phyloP scores from a whole-genome alignment of 1,140 invertebrate genomes.

The Aleiodes sp. region DNA sequence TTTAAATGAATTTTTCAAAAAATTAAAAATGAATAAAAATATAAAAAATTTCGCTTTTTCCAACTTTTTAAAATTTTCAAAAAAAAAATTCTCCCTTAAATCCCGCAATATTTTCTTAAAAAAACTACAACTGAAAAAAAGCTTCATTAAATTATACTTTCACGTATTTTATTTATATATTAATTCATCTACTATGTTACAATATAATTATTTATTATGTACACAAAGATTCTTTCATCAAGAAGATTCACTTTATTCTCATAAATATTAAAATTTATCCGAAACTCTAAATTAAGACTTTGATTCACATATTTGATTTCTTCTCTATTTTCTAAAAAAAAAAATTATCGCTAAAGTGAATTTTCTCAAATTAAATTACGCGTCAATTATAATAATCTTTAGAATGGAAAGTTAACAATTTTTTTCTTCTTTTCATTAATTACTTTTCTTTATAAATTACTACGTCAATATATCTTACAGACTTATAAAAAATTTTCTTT shows the following conservation, averaged over 20 bases:
- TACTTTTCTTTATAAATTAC: background rate
- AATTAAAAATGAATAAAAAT: too few relatives aligned
- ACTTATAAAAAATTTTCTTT: conserved; percentile 18
- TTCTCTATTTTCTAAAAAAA: background rate
- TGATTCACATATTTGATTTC: background rate
- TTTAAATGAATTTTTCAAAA: too few relatives aligned
- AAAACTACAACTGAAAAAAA: background rate
- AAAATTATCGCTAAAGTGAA: too few relatives aligned
- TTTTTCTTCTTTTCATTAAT: too few relatives aligned
- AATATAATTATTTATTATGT: conserved; percentile 28
- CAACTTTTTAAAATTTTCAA: too few relatives aligned
- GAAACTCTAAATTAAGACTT: too few relatives aligned
- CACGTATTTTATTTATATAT: background rate
- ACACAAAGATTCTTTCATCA: background rate
- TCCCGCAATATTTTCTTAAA: too few relatives aligned
- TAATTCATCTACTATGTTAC: conserved; percentile 30
- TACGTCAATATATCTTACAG: background rate
- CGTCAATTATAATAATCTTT: background rate
- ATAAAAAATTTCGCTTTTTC: too few relatives aligned
- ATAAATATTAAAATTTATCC: too few relatives aligned
- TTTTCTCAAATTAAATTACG: background rate
- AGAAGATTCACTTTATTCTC: conserved; percentile 4
- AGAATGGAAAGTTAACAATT: conserved; percentile 1
- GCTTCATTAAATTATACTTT: background rate
- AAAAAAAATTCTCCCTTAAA: too few relatives aligned